Evolutionary conservation across 1,140 invertebrate species (phyloP).

Genomic region (Panagrolaimus sp.): DNA sequence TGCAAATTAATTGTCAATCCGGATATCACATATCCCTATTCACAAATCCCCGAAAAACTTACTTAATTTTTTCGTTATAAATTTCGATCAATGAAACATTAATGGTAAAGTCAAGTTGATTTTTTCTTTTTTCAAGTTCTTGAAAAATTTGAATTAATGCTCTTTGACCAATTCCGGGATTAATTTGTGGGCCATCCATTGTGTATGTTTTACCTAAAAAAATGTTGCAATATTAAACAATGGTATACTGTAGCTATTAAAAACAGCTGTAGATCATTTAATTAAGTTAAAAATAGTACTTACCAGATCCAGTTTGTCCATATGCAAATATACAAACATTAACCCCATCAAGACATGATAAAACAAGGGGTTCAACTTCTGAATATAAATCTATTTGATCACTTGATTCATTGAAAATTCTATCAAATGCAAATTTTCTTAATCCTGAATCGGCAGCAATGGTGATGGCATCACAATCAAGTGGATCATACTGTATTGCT

Average conservation of each 20-base stretch:
- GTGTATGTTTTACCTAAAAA: conserved; percentile 17
- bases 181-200: conserved; percentile 47
- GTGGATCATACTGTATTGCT: conserved; percentile 31
- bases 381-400: conserved; percentile 44
- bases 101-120: conserved; percentile 59
- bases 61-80: conserved; percentile 63
- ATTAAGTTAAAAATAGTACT: conserved; percentile 67
- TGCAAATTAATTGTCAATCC: no score
- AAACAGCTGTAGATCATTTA: conserved; percentile 4
- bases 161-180: conserved; percentile 62
- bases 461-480: conserved; percentile 28
- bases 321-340: conserved; percentile 94
- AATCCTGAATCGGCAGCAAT: conserved; percentile 8
- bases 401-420: conserved; percentile 35
- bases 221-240: conserved; percentile 4
- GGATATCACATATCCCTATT: no score
- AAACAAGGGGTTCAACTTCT: conserved; percentile 49
- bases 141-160: conserved; percentile 60
- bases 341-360: conserved; percentile 74
- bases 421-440: conserved; percentile 37
- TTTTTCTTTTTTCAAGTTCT: conserved; percentile 40
- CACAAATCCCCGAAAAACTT: conserved; percentile 14
- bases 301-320: conserved; percentile 87
- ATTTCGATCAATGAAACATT: conserved; percentile 62
- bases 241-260: conserved; percentile 1